These are phyloP conservation scores for Amblyteles armatorius DNA, from an alignment of 2,888 invertebrate genomes.

Conservation along the genomic window DNA sequence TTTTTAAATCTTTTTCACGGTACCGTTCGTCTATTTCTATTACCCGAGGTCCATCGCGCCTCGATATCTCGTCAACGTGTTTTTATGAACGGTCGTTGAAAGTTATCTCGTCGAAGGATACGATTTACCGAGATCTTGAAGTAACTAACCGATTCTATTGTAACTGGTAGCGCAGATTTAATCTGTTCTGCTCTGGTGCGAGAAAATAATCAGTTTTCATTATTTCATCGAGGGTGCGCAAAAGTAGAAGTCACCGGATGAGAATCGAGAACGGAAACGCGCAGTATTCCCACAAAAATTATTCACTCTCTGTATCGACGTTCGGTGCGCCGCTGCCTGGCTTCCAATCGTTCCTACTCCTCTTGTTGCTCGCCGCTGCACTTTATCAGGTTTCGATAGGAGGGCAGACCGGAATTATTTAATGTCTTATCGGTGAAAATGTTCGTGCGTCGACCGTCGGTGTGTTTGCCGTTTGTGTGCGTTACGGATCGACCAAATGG, in stretches of 20 bases:
- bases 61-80: background rate
- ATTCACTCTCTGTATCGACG: constrained; percentile 14
- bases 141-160: background rate
- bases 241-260: background rate
- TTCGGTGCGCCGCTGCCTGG: background rate
- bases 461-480: background rate
- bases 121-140: background rate
- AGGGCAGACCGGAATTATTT: constrained; percentile 23
- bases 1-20: background rate
- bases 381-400: constrained; percentile 35
- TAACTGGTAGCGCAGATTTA: background rate
- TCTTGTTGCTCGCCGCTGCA: background rate
- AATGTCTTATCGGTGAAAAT: constrained; percentile 19
- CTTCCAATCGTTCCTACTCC: background rate
- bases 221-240: background rate
- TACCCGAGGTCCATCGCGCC: background rate
- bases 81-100: background rate
- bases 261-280: background rate
- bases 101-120: background rate
- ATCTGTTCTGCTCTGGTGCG: background rate
- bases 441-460: background rate
- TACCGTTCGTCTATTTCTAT: constrained; percentile 3
- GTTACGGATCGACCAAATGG: constrained; percentile 4
- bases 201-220: constrained; percentile 1
- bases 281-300: constrained; percentile 6